A percentile compares a stretch with the other conserved stretches of the same genome.
phyloP scores from a whole-genome alignment of 1,140 invertebrate species.

The Holcopasites calliopsidis region DNA sequence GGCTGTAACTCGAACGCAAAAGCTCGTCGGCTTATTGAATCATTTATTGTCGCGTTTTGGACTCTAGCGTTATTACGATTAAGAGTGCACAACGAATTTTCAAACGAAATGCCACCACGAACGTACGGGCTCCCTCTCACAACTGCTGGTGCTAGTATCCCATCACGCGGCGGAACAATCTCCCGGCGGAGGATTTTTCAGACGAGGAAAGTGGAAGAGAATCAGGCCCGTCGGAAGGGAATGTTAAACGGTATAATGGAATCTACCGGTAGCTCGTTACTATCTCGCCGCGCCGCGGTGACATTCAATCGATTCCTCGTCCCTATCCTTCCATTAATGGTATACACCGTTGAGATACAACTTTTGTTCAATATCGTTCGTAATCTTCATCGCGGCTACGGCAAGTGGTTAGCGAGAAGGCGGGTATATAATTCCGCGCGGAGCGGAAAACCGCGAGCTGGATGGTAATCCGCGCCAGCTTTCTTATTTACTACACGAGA shows the following conservation, averaged over 20 bases:
- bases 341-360: no score
- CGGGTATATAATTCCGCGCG: conserved; percentile 1
- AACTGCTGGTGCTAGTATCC: neutral
- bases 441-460: neutral
- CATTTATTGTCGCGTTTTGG: no score
- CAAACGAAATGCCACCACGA: neutral
- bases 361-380: neutral
- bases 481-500: conserved; percentile 18
- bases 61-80: no score
- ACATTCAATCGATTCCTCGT: neutral
- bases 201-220: neutral
- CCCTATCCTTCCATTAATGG: neutral
- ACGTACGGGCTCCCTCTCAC: neutral
- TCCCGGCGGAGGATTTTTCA: neutral
- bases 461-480: no score
- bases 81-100: neutral
- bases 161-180: neutral
- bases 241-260: conserved; percentile 17
- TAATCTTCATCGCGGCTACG: neutral
- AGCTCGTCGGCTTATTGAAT: no score
- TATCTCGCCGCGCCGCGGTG: neutral
- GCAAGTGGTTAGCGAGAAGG: neutral
- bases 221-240: conserved; percentile 1
- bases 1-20: no score
- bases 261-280: conserved; percentile 21